Conservation (phyloP, 2,888 invertebrate genomes). For the Cosmia pyralina region DNA sequence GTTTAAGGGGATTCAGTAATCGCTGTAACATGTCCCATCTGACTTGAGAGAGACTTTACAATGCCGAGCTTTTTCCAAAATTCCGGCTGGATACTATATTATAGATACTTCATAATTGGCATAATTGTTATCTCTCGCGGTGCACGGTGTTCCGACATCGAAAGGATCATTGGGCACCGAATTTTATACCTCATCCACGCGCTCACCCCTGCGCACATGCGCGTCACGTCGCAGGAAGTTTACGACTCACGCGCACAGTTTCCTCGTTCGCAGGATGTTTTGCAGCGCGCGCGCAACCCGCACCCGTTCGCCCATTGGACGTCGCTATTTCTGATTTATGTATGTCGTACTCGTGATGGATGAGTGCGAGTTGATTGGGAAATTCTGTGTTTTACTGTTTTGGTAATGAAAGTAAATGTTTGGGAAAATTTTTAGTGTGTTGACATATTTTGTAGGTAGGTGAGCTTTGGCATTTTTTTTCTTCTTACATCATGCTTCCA, state of each 20-base stretch:
- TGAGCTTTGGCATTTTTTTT: not conserved
- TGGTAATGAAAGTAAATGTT: not conserved
- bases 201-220: slow-evolving; percentile 41
- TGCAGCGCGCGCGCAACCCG: slow-evolving; percentile 67
- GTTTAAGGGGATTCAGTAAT: no score
- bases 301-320: slow-evolving; percentile 54
- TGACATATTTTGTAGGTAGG: not conserved
- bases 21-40: no score
- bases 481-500: not conserved
- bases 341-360: slow-evolving; percentile 50
- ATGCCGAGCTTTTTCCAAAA: no score
- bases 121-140: not conserved
- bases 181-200: slow-evolving; percentile 47
- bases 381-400: slow-evolving; percentile 19
- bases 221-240: slow-evolving; percentile 78
- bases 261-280: slow-evolving; percentile 86
- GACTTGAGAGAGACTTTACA: no score
- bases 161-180: not conserved
- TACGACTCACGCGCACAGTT: slow-evolving; percentile 80
- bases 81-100: no score
- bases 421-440: not conserved
- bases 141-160: no score
- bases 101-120: not conserved
- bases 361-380: slow-evolving; percentile 44
- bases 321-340: slow-evolving; percentile 66